Base-by-base conservation (phyloP, 2,797 vertebrate genomes). In the Onychomys leucogaster region DNA sequence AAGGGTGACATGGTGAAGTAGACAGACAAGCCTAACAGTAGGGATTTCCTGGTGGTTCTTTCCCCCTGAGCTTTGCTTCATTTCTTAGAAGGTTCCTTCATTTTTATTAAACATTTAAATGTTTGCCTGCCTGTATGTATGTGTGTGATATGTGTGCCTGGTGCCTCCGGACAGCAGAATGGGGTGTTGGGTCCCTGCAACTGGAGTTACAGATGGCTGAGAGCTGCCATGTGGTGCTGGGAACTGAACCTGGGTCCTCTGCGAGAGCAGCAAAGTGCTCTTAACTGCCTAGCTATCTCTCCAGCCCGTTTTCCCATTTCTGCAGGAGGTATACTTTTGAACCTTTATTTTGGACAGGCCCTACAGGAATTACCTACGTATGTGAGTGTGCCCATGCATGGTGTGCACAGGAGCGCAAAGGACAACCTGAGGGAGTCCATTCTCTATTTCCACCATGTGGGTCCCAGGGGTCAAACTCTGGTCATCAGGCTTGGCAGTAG, bases 281-380 rank as follows among this genome's bases (percentile, higher is more conserved):
- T 76, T 76, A 16, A 16, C 73, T 76, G 73, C 73, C 73, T 29
- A 46, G 43, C 63, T 21, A 25, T 52, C 84, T 69, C 83, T 67
- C 63, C 12, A 69, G 32, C 32, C 29, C 32, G 37, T 83, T 90
- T 94, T 61, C 55, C 5, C 6, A 32, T 49, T 85, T 92, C 63
- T 80, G 4, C 41, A 29, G 0, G 55, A 94, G 52, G 41, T 84
- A 93, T 90, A 10, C 7, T 94, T 94, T 94, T 80, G 65, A 85
- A 71, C 41, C 43, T 95, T 89, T 12, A 2, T 75, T 69, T 90
- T 87, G 52, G 19, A 82, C 32, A 52, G 61, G 14, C 73, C 76
- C 80, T 57, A 3, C 27, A 46, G 75, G 67, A 90, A 93, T 77
- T 75, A 57, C 16, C 37, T 34, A 13, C 37, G 6, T 55, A n/a